A percentile compares a stretch with the other conserved stretches of the same genome.
Conservation (phyloP, 2,888 invertebrate species). For the Shargacucullia verbasci region DNA sequence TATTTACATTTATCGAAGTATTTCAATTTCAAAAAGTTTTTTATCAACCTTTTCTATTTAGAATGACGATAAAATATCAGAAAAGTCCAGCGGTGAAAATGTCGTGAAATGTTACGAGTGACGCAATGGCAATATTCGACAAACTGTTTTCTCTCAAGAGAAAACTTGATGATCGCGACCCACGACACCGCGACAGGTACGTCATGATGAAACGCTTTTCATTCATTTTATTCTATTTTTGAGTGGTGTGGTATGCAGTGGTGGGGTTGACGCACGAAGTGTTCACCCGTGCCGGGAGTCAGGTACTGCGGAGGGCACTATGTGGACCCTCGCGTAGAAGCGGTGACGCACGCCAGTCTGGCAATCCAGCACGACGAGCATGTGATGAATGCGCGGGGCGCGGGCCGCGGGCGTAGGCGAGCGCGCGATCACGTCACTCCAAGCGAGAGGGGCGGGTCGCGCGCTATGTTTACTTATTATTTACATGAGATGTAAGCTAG, state of each 20-base stretch:
- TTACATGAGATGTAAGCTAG: conserved; percentile 79
- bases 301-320: conserved; percentile 57
- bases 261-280: conserved; percentile 73
- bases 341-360: conserved; percentile 75
- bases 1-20: conserved; percentile 72
- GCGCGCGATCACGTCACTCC: conserved; percentile 73
- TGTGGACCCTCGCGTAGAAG: conserved; percentile 63
- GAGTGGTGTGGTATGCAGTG: conserved; percentile 65
- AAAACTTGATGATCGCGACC: conserved; percentile 83
- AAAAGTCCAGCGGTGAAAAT: conserved; percentile 63
- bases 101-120: conserved; percentile 74
- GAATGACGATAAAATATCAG: conserved; percentile 61
- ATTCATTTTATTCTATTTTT: conserved; percentile 77
- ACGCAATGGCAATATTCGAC: conserved; percentile 93
- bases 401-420: conserved; percentile 74
- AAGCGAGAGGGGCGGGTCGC: conserved; percentile 76
- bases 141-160: conserved; percentile 92
- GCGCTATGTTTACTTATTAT: conserved; percentile 82
- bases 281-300: conserved; percentile 57
- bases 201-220: conserved; percentile 76
- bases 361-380: conserved; percentile 66
- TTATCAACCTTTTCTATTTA: conserved; percentile 37
- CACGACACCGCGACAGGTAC: conserved; percentile 86
- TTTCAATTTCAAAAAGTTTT: conserved; percentile 65
- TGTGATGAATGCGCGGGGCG: conserved; percentile 73